Base-by-base conservation (phyloP, 2,888 invertebrate species). In the Leptinotarsa peninsularis region DNA sequence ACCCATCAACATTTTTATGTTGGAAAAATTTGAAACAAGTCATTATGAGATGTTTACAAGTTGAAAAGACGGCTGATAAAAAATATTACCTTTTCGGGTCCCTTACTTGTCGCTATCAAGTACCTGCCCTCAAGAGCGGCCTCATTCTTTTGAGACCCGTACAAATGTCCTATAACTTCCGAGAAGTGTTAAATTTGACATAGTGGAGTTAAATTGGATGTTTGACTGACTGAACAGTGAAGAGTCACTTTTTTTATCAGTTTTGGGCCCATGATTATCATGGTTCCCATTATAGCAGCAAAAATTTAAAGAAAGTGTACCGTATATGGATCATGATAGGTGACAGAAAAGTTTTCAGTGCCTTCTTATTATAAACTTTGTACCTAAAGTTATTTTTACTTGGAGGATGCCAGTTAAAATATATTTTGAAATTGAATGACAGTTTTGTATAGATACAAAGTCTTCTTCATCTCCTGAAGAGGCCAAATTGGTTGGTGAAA, bases 31-130 rank as follows among this genome's bases (percentile, higher is more conserved):
- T 79, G 79, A 81, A 81, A 81, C 81, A 81, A 82, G 78, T 78
- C 80, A 82, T 82, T 81, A 82, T 78, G 71, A 76, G 78, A 74
- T 80, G 81, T 82, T 81, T 81, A 81, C 81, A 81, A 78, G 81
- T 76, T 76, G 76, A 79, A 82, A 81, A 78, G 76, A 76, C 75
- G 71, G 74, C 76, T 73, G 73, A 73, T 72, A 71, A 74, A 78
- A 79, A 75, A 76, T 76, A 79, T 78, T 76, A 68, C 71, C 73
- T 72, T 67, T 73, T 69, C 72, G 76, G 72, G 66, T 71, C 54
- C 66, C 71, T 76, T 73, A 66, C 70, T 73, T 79, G 76, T 79
- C 79, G 76, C 71, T 73, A 33, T 33, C 71, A 68, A 68, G 73
- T 79, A 79, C 76, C 79, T 79, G 76, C 67, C 66, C 66, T 69